These are phyloP conservation scores for Camponotus vicinus DNA, from an alignment of 1,140 invertebrate species.

Conservation along the genomic window DNA sequence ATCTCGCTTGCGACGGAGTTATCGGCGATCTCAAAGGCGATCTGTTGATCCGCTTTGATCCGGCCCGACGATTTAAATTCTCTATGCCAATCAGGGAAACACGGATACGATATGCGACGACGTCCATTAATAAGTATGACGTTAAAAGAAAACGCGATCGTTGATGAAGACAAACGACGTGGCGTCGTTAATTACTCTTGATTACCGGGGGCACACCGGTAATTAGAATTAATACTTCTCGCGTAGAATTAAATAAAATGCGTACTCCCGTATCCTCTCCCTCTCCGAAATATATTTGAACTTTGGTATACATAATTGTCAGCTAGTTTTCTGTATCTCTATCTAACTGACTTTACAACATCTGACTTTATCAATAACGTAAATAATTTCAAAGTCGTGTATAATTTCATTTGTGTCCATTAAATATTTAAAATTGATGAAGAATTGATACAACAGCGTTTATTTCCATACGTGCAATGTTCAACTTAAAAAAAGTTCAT, in stretches of 20 bases:
- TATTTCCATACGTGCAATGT: not conserved
- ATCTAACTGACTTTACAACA: not conserved
- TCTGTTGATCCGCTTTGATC: constrained; percentile 32
- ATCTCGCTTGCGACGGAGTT: not conserved
- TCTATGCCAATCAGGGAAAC: constrained; percentile 27
- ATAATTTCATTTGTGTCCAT: not conserved
- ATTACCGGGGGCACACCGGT: constrained; percentile 33
- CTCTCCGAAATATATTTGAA: constrained; percentile 21
- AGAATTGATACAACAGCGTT: not conserved
- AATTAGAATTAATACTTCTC: constrained; percentile 68
- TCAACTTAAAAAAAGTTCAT: not conserved
- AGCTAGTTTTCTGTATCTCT: not conserved
- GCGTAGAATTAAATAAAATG: constrained; percentile 40
- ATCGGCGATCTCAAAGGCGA: constrained; percentile 22
- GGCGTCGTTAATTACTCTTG: constrained; percentile 59
- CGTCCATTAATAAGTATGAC: constrained; percentile 23
- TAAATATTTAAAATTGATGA: not conserved
- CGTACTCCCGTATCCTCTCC: not conserved
- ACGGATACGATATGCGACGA: constrained; percentile 20
- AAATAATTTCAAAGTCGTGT: constrained; percentile 12
- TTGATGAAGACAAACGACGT: constrained; percentile 65
- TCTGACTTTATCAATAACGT: not conserved
- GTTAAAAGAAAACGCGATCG: constrained; percentile 41
- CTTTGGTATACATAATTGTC: constrained; percentile 29
- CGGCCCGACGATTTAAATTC: constrained; percentile 34